A percentile compares a stretch with the other conserved stretches of the same genome.
Conservation (phyloP, 2,113 vertebrate species). For the Psammodynastes pulverulentus region DNA sequence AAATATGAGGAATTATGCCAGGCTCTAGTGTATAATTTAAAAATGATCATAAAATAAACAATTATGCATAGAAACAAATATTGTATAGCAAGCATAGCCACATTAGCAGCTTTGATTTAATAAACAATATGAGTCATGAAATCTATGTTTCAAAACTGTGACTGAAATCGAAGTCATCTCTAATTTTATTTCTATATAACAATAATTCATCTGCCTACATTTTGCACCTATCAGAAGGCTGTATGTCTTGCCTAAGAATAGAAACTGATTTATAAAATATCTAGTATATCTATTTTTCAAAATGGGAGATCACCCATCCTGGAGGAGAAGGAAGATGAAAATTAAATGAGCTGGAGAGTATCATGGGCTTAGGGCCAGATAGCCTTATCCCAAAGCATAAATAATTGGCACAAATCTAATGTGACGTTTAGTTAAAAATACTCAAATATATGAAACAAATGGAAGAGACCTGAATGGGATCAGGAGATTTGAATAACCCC, state of each 20-base stretch:
- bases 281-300: neutral
- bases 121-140: neutral
- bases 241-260: neutral
- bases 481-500: neutral
- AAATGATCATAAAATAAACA: conserved; percentile 6
- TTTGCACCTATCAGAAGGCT: neutral
- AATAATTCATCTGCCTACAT: neutral
- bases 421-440: neutral
- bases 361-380: neutral
- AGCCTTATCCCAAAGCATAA: neutral
- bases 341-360: neutral
- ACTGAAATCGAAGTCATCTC: neutral
- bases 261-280: neutral
- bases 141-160: neutral
- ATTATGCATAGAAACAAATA: neutral
- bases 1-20: neutral
- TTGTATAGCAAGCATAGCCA: neutral
- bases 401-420: neutral
- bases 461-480: neutral
- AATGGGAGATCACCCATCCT: neutral
- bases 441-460: neutral
- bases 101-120: neutral
- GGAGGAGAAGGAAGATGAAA: neutral
- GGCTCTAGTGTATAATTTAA: neutral
- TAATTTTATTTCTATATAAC: neutral